Evolutionary conservation across 2,888 invertebrate species (phyloP), one percentile per base, ranked within the genome.

Genomic region (Acanthococcus lagerstroemiae): DNA sequence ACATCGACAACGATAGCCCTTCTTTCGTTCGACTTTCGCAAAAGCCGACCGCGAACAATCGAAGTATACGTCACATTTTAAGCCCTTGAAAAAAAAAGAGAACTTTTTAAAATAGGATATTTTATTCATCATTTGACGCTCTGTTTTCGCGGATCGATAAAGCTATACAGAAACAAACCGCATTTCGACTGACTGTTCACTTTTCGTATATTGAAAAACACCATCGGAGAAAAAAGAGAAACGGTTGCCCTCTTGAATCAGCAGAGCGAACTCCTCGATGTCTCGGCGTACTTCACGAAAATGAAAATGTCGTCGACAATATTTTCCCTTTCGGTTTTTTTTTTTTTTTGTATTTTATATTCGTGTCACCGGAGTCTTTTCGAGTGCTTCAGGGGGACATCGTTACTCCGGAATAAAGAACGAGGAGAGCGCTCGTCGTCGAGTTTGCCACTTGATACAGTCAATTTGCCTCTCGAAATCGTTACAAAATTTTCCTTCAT

Each of bases 401-500:
- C 26, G 25, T 48, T 60, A 45, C 60, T 26, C 58, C 44, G 25
- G 21, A 58, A 44, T 46, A 37, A 44, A 37, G 19, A n/a, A n/a
- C 46, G 46, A 15, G 15, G 46, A 45, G 26, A 37, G 24, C 26
- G 17, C 57, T 57, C 44, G 45, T 44, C 58, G 58, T 45, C 60
- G 60, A 48, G 60, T 60, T 44, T 25, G 46, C 60, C 50, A 60
- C 60, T 60, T 60, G 60, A 60, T 60, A 60, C 60, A 60, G 60
- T 60, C 60, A 60, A 60, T 60, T 60, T 60, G 60, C 26, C 60
- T 60, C 60, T 60, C 45, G 48, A 60, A 60, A 60, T 60, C 45
- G 60, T 60, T 60, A 60, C 60, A 27, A 60, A 60, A 60, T 60
- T 60, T 60, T 46, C 26, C 60, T 48, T 60, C 48, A 45, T 60